Evolutionary conservation across 2,888 invertebrate species (phyloP), one percentile per base, ranked within the genome.

Genomic region (Andrena bucephala): DNA sequence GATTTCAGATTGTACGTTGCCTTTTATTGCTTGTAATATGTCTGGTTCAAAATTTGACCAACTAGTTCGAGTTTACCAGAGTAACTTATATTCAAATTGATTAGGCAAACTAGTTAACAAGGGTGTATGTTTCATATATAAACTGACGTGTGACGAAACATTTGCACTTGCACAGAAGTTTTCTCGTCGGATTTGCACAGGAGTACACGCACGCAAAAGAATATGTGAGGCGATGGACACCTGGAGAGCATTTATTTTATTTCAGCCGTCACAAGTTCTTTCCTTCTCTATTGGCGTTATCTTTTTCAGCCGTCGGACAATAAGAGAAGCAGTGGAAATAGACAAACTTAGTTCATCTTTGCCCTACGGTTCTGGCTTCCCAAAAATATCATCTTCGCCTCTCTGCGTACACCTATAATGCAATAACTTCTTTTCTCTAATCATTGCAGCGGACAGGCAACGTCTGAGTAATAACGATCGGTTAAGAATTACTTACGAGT

Each of bases 401-500:
- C 10, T 36, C 2, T 52, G 4, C 8, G 2, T 29, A 59, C 24
- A 8, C n/a, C 20, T 62, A 10, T 67, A 27, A 27, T 54, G 7
- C 57, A 78, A 62, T 72, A 33, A 75, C 36, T 36, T 57, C 4
- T 57, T 24, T 8, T 63, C 7, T 72, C 79, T 83, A 62, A n/a
- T 57, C 66, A 42, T 83, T 84, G 8, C 84, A 84, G 84, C 72
- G 29, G 2, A 10, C 59, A 29, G 75, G 60, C 52, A 77, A 48
- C 48, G 83, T 60, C 52, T 16, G 52, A 62, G 36, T 62, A 70
- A 66, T 60, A 65, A 63, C 36, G 70, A 65, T 75, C 69, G 59
- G 76, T 70, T 84, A 60, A 59, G 36, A 66, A 74, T 83, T 73
- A 69, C 71, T 77, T 63, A 52, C 71, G 74, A 75, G 78, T 76